Evolutionary conservation across 2,113 vertebrate species (phyloP), one percentile per base, ranked within the genome.

Genomic region (Cochlearius cochlearius): DNA sequence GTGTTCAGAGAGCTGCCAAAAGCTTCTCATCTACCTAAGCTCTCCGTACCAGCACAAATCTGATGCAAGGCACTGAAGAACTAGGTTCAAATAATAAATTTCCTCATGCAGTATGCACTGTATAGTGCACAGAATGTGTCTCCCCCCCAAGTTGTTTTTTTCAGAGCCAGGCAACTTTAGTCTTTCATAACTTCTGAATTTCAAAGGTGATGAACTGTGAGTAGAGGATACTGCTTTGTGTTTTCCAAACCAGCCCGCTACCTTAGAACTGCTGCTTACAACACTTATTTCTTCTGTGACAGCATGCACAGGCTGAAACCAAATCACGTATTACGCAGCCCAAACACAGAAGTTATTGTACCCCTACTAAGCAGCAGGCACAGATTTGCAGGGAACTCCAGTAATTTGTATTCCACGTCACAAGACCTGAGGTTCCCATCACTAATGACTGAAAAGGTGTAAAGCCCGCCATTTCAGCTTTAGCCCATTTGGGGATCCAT

Each of bases 121-220:
- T 5, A 3, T 0, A 17, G 29, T 3, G 26, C 53, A 16, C 1
- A 38, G 29, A 38, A 7, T 7, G 4, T 4, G 15, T 29, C 45
- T 53, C 4, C 53, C 21, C 16, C 19, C 5, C 38, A 10, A 8
- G 8, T 2, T 23, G 7, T 18, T 27, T 68, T 68, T 30, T 38
- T 49, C 47, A n/a, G 56, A 71, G 41, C 29, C 13, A 8, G 19
- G 25, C 25, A 49, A 21, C n/a, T 18, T 38, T 2, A 32, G 9
- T 19, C 45, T 39, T 59, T 16, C 45, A 16, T 27, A 9, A 41
- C 11, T 32, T 77, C 71, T 13, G 7, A 41, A 19, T 19, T 80
- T n/a, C 36, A 10, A 22, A 50, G 53, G 10, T 21, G 39, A 47
- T 13, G 5, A 63, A 22, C 52, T 22, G 11, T 4, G 11, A 63